These are phyloP conservation scores for Centruroides vittatus DNA, from an alignment of 1,140 invertebrate species.

Conservation along the genomic window DNA sequence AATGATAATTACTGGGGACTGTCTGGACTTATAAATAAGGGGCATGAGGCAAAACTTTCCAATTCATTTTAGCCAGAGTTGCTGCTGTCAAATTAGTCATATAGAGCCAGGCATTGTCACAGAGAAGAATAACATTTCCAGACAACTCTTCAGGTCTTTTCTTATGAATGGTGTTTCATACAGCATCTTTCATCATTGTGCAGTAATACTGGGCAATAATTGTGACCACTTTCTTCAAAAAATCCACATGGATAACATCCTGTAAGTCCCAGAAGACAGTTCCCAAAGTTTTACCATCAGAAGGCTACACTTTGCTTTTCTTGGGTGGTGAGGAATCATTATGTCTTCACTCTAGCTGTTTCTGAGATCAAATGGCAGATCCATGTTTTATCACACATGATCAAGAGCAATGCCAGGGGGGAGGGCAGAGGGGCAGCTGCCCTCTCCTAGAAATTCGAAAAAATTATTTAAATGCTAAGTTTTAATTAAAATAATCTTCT, in stretches of 20 bases:
- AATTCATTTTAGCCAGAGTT: background rate
- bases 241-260: background rate
- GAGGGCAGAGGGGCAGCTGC: too few species aligned
- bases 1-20: slow-evolving; percentile 29
- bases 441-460: too few species aligned
- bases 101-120: background rate
- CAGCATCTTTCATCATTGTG: background rate
- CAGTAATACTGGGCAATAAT: background rate
- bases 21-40: too few species aligned
- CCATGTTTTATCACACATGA: too few species aligned
- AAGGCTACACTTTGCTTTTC: too few species aligned
- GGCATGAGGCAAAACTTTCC: slow-evolving; percentile 22
- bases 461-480: too few species aligned
- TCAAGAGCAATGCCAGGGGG: too few species aligned
- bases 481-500: too few species aligned
- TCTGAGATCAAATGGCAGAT: too few species aligned
- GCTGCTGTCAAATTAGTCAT: background rate
- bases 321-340: too few species aligned
- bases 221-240: background rate
- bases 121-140: background rate
- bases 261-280: background rate
- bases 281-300: background rate
- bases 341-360: too few species aligned
- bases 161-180: background rate
- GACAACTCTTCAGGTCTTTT: background rate